Conservation (phyloP, 2,113 vertebrate species). For the Hippocampus guttulatus region DNA sequence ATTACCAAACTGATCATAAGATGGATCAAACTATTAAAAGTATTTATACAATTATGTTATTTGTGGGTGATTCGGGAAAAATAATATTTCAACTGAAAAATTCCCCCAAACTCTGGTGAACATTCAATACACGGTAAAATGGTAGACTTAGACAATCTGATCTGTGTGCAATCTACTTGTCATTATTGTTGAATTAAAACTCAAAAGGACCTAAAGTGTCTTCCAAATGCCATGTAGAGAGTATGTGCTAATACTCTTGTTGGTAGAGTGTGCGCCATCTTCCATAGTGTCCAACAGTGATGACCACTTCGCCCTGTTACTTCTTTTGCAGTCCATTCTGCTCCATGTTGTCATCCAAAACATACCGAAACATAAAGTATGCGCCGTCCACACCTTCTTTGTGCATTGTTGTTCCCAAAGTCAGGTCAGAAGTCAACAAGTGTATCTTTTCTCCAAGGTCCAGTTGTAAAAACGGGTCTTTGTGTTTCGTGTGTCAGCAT, state of each 20-base stretch:
- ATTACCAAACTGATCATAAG: no score
- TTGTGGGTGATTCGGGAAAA: no score
- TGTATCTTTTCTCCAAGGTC: conserved; percentile 10
- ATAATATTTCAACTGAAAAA: no score
- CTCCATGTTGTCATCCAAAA: conserved; percentile 9
- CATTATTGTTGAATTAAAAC: no score
- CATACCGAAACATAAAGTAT: conserved; percentile 16
- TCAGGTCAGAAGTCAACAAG: conserved; percentile 13
- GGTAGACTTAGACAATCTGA: no score
- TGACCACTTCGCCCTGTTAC: not conserved
- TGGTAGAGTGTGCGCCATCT: not conserved
- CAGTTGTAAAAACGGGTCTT: conserved; percentile 6
- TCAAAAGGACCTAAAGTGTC: no score
- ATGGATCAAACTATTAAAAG: no score
- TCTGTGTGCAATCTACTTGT: no score
- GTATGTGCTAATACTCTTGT: not conserved
- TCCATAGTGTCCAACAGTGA: not conserved
- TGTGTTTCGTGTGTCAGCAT: conserved; percentile 20
- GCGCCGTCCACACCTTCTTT: conserved; percentile 32
- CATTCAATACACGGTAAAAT: no score
- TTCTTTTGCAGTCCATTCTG: not conserved
- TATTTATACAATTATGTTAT: no score
- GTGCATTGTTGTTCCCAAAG: conserved; percentile 27
- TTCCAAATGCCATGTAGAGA: no score
- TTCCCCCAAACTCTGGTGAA: no score